A percentile compares a stretch with the other conserved stretches of the same genome.
phyloP scores from a whole-genome alignment of 35 echinoderm and acorn worm genomes.

The Apostichopus parvimensis region DNA sequence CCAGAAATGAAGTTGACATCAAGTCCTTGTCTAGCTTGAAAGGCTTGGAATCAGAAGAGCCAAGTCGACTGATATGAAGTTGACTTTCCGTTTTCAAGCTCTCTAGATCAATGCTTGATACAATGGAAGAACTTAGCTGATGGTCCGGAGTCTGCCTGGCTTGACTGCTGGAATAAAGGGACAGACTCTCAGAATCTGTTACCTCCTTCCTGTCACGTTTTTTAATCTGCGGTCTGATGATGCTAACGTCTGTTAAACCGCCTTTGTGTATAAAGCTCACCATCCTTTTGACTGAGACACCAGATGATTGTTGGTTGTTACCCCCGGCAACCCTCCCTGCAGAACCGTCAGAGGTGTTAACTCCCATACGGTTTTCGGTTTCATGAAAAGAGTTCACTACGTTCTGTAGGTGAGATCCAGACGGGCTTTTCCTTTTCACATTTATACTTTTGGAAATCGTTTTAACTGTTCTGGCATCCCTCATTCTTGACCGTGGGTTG shows the following conservation, averaged over 20 bases:
- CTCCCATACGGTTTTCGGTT: not conserved
- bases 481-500: slow-evolving; percentile 36
- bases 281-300: slow-evolving; percentile 50
- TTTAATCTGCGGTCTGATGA: not conserved
- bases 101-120: not conserved
- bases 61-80: not conserved
- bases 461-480: slow-evolving; percentile 26
- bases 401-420: slow-evolving; percentile 26
- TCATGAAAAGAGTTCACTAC: not conserved
- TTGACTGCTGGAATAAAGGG: slow-evolving; percentile 8
- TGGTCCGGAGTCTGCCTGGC: not conserved
- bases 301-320: not conserved
- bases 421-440: not conserved
- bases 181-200: not conserved
- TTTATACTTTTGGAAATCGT: slow-evolving; percentile 2
- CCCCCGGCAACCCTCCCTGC: not conserved
- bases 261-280: slow-evolving; percentile 55
- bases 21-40: not conserved
- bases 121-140: not conserved
- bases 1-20: not conserved
- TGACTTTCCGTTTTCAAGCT: not conserved
- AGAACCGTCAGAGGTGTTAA: not conserved
- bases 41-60: not conserved
- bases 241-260: not conserved
- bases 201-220: not conserved